A percentile compares a stretch with the other conserved stretches of the same genome.
Evolutionary conservation across 2,888 invertebrate genomes (phyloP).

Genomic region (Nymphalis urticae): DNA sequence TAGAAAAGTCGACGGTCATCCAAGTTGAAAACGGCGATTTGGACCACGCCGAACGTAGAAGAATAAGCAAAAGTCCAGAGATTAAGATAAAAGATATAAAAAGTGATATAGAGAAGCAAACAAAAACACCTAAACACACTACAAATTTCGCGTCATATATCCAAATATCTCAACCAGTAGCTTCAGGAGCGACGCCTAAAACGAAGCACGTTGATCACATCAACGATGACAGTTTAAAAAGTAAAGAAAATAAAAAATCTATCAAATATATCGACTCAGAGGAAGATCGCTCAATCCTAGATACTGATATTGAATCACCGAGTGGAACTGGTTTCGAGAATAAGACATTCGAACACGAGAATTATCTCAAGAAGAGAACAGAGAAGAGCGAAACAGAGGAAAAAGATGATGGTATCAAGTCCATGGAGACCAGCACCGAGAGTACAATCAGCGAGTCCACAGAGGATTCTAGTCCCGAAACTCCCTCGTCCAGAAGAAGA

Average conservation of each 20-base stretch:
- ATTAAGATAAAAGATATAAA: slow-evolving; percentile 57
- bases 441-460: slow-evolving; percentile 70
- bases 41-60: slow-evolving; percentile 54
- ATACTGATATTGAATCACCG: slow-evolving; percentile 74
- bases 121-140: slow-evolving; percentile 76
- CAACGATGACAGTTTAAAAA: slow-evolving; percentile 54
- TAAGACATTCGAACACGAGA: slow-evolving; percentile 75
- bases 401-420: slow-evolving; percentile 59
- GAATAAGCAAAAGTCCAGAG: slow-evolving; percentile 53
- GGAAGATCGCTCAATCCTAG: slow-evolving; percentile 60
- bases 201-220: slow-evolving; percentile 46
- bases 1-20: slow-evolving; percentile 78
- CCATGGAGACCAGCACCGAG: slow-evolving; percentile 76
- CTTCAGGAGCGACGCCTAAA: slow-evolving; percentile 66
- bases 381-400: slow-evolving; percentile 65
- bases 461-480: slow-evolving; percentile 70
- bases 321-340: slow-evolving; percentile 76
- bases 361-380: slow-evolving; percentile 70
- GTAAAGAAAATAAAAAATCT: slow-evolving; percentile 54
- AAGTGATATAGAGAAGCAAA: slow-evolving; percentile 72
- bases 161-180: slow-evolving; percentile 77
- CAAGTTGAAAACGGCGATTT: slow-evolving; percentile 72
- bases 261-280: slow-evolving; percentile 72
- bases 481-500: slow-evolving; percentile 65
- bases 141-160: slow-evolving; percentile 84